Evolutionary conservation across 2,797 vertebrate genomes (phyloP), one percentile per base, ranked within the genome.

Genomic region (Rhincodon typus): DNA sequence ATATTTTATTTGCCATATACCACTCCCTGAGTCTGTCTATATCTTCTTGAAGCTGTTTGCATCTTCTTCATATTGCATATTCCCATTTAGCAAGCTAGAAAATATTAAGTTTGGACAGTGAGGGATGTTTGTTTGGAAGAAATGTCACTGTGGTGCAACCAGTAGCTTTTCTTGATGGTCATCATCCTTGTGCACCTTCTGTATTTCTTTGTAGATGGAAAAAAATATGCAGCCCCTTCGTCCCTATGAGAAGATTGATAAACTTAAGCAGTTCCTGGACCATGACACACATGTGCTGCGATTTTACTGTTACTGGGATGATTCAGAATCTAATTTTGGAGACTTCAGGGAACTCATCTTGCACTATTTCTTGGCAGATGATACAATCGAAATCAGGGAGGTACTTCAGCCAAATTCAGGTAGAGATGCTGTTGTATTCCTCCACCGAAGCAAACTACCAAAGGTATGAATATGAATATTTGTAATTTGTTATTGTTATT

Each of bases 291-390:
- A 98, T n/a, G 97, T 99, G 96, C 97, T 99, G 96, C 97, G 98
- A 46, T 99, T 99, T 97, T 98, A 97, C 95, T 98, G 99, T 96
- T 94, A 98, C 95, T 99, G 99, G 99, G 97, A 99, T 94, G 98
- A 99, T 96, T 97, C 98, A 0, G 96, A 96, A 38, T 97, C 95
- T 2, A 0, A 96, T 94, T 97, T 97, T 86, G 97, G 97, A 8
- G 98, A 98, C 91, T 96, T 95, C 0, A 97, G 98, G 96, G 97
- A 99, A 95, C 97, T 99, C 30, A 38, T 98, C 19, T 97, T 99
- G 96, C 98, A 97, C 97, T 99, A 99, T 96, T 99, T 98, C 96
- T 97, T 99, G 96, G 96, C 98, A 67, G 98, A 99, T 96, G 98
- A 98, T 97, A 99, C 99, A 70, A 96, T 99, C 25, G 98, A 99